These are phyloP conservation scores for Anadara kagoshimensis DNA, from an alignment of 1,140 invertebrate species.

Conservation along the genomic window DNA sequence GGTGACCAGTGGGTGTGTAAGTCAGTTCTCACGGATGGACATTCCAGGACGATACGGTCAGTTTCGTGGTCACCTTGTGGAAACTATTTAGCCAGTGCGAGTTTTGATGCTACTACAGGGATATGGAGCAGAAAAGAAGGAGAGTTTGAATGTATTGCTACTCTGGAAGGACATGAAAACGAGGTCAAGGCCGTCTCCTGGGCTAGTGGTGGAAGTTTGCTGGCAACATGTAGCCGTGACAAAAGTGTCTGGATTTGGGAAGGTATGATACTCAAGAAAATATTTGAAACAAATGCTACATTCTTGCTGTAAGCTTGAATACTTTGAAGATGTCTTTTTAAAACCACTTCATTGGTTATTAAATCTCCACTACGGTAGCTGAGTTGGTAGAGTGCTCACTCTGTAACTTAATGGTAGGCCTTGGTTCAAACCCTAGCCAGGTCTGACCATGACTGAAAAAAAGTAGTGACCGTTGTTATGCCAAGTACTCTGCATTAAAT, in stretches of 20 bases:
- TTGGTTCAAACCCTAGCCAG: too few species aligned
- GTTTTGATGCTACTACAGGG: slow-evolving; percentile 94
- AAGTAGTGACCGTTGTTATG: too few species aligned
- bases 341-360: too few species aligned
- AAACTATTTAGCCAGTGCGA: slow-evolving; percentile 92
- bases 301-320: too few species aligned
- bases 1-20: slow-evolving; percentile 85
- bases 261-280: too few species aligned
- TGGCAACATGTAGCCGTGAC: slow-evolving; percentile 97
- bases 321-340: too few species aligned
- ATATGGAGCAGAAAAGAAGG: slow-evolving; percentile 77
- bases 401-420: too few species aligned
- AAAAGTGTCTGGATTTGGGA: slow-evolving; percentile 99
- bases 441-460: too few species aligned
- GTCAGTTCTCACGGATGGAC: slow-evolving; percentile 90
- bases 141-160: slow-evolving; percentile 95
- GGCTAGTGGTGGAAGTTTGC: slow-evolving; percentile 88
- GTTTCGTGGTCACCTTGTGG: slow-evolving; percentile 96
- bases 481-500: too few species aligned
- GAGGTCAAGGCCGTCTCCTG: slow-evolving; percentile 98
- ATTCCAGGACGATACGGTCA: slow-evolving; percentile 93
- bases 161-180: slow-evolving; percentile 98
- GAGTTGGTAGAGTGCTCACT: too few species aligned
- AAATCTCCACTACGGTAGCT: too few species aligned
- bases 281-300: too few species aligned